Evolutionary conservation across 2,888 invertebrate genomes (phyloP), one percentile per base, ranked within the genome.

Genomic region (Ectemnius continuus): DNA sequence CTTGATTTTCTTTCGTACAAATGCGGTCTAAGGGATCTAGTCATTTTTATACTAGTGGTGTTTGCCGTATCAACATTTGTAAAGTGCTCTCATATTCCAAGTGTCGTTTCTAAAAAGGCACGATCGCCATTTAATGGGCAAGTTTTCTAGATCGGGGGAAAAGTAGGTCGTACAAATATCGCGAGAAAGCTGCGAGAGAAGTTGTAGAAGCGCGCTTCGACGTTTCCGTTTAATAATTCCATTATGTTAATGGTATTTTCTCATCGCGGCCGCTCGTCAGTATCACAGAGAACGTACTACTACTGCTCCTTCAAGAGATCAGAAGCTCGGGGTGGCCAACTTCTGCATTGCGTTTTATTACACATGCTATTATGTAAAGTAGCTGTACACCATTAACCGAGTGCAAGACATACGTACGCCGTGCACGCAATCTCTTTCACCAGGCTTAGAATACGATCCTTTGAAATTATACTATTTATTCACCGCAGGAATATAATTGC

Each of bases 181-280:
- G n/a, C 16, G 45, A 23, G 20, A 66, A 46, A 5, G 36, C 13
- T 18, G 18, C n/a, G 46, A 36, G n/a, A n/a, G 16, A 26, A 67
- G n/a, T 57, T 5, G 16, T 8, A 59, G 6, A 23, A 26, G n/a
- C 16, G 16, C 16, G 23, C 59, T 4, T 72, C 11, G 20, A 6
- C n/a, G 57, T 8, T 48, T 16, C 20, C 26, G 46, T 46, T 66
- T 67, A 67, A 64, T 48, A 64, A 76, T 67, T 70, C 60, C 48
- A 57, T 74, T 77, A 74, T 70, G 60, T 28, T 74, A 77, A 80
- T 68, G 46, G 62, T 36, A 64, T 77, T 72, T 77, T 1, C 6
- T 72, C 28, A 20, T 66, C 62, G 48, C 28, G 58, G 64, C 52
- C 14, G 23, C 11, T 3, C 56, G 60, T 61, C 61, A 64, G 16